Evolutionary conservation across 2,888 invertebrate species (phyloP), one percentile per base, ranked within the genome.

Genomic region (Drosophila affinis): DNA sequence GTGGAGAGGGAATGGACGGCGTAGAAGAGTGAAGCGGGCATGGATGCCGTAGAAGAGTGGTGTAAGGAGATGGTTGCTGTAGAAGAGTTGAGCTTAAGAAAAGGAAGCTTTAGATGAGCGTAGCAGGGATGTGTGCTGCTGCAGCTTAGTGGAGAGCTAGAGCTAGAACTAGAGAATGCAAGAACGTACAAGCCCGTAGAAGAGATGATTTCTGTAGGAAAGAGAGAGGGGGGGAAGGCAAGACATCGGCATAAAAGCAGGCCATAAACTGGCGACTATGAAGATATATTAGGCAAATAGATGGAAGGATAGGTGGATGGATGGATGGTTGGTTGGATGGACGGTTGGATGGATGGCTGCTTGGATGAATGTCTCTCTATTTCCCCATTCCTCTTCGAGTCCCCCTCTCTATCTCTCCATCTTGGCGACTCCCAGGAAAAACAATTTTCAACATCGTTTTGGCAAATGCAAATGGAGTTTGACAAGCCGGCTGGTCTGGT

Each of bases 211-310:
- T n/a, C 39, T 65, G 61, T 17, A 14, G 29, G 49, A 57, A 49
- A 32, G 67, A 18, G n/a, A 21, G 49, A 57, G 55, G 27, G 44
- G 53, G 56, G 21, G 21, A 3, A 21, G 27, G 71, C 54, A 71
- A 73, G 78, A 87, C 86, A 54, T 62, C 58, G 59, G 62, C 67
- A 65, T 62, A 48, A 32, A 58, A 72, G 59, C 76, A 64, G 79
- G 88, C 87, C 75, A 62, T 83, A 87, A 84, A 79, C 77, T 79
- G 88, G 88, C 76, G 89, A 82, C 86, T 80, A 85, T 89, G 88
- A 87, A 86, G 89, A 87, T 87, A 87, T 89, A 87, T 87, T 89
- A 87, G 88, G 86, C 88, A 87, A 89, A 87, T 87, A 78, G 88
- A 85, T 82, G 89, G 76, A 87, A 24, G 24, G 24, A 24, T 24